A percentile compares a stretch with the other conserved stretches of the same genome.
These are phyloP conservation scores for Mallotus villosus DNA, from an alignment of 2,797 vertebrate species.

Conservation along the genomic window DNA sequence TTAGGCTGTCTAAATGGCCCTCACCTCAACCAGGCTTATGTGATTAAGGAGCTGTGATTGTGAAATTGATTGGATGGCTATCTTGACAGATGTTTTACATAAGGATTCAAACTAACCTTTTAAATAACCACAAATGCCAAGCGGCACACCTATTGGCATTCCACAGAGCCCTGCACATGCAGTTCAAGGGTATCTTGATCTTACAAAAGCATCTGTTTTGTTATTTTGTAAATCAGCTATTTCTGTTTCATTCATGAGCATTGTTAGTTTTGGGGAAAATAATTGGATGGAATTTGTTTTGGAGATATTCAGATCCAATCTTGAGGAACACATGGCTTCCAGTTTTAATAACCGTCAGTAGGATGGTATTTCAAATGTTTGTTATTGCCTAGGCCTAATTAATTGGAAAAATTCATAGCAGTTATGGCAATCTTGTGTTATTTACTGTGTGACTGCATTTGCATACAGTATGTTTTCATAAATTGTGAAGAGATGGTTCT, in stretches of 20 bases:
- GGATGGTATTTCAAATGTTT: not conserved
- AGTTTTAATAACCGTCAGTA: not conserved
- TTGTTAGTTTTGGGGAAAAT: not conserved
- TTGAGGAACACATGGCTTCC: not conserved
- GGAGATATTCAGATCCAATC: not conserved
- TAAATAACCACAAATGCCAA: conserved; percentile 16
- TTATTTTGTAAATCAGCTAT: not conserved
- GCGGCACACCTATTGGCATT: not conserved
- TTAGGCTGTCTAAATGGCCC: conserved; percentile 45
- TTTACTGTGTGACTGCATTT: no score
- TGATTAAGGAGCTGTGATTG: conserved; percentile 58
- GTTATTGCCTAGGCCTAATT: not conserved
- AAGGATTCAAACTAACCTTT: conserved; percentile 35
- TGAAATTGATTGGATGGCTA: conserved; percentile 55
- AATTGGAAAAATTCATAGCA: not conserved
- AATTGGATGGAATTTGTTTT: not conserved
- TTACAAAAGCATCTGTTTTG: not conserved
- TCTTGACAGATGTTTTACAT: conserved; percentile 56
- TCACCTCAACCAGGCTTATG: conserved; percentile 57
- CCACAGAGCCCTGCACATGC: conserved; percentile 10
- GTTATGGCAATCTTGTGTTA: no score
- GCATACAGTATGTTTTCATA: not conserved
- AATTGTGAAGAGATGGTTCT: not conserved
- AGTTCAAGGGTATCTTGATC: not conserved
- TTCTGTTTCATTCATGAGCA: not conserved